These are phyloP conservation scores for Archegozetes longisetosus DNA, from an alignment of 1,140 invertebrate genomes.

Conservation along the genomic window DNA sequence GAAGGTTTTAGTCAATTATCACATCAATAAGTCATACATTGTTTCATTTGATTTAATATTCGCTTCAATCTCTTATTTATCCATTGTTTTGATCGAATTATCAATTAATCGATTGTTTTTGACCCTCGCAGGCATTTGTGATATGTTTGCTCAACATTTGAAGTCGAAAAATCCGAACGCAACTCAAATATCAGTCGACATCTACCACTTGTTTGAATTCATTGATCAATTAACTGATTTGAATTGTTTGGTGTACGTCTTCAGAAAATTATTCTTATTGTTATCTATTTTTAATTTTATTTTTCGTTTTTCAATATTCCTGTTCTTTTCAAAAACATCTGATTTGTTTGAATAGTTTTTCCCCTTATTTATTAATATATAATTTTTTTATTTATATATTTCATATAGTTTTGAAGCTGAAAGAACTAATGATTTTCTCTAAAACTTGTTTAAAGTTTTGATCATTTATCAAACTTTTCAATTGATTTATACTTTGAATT, in stretches of 20 bases:
- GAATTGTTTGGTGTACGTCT: constrained; percentile 60
- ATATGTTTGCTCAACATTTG: constrained; percentile 87
- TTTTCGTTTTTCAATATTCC: too few relatives aligned
- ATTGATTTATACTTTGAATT: constrained; percentile 1
- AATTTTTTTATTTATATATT: too few relatives aligned
- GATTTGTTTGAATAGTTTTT: too few relatives aligned
- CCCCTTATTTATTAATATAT: too few relatives aligned
- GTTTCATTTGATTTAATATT: not conserved
- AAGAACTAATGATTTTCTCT: too few relatives aligned
- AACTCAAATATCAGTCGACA: constrained; percentile 94
- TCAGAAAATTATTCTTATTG: not conserved
- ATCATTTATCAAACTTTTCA: not conserved
- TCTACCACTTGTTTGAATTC: constrained; percentile 92
- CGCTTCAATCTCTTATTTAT: not conserved
- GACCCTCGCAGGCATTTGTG: constrained; percentile 47
- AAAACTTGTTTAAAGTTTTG: not conserved
- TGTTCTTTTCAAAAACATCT: too few relatives aligned
- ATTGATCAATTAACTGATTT: constrained; percentile 88
- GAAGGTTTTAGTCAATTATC: constrained; percentile 28
- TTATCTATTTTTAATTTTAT: too few relatives aligned
- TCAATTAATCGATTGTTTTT: not conserved
- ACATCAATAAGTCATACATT: not conserved
- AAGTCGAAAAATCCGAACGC: constrained; percentile 83
- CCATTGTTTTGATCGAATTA: not conserved
- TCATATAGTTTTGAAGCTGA: too few relatives aligned